Conservation (phyloP, 2,113 vertebrate species). For the Phodopus roborovskii region DNA sequence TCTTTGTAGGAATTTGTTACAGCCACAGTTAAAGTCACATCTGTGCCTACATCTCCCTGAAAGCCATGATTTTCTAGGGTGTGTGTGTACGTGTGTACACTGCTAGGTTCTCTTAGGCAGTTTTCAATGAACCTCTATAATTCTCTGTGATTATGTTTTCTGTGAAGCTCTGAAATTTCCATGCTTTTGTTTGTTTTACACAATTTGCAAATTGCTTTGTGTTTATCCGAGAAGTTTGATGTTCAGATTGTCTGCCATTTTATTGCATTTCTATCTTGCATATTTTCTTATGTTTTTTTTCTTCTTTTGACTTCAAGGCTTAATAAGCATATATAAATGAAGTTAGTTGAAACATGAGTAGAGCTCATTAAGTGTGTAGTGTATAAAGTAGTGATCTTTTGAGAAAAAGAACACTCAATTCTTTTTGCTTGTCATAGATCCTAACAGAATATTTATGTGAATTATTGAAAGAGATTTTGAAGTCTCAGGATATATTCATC, state of each 20-base stretch:
- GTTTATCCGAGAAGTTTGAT: not conserved
- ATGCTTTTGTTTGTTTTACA: not conserved
- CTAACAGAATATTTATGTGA: not conserved
- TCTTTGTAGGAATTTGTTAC: not conserved
- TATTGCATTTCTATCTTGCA: not conserved
- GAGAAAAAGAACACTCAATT: not conserved
- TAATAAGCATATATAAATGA: not conserved
- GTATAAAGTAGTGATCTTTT: not conserved
- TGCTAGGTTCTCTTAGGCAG: not conserved
- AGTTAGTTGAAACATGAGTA: not conserved
- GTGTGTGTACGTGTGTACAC: not conserved
- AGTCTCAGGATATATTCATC: not conserved
- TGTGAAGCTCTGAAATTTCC: not conserved
- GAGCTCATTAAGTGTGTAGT: not conserved
- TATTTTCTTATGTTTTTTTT: not conserved
- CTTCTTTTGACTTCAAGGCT: not conserved
- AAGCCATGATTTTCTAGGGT: not conserved
- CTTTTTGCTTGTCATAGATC: not conserved
- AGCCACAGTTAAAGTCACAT: not conserved
- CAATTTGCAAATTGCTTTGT: not conserved
- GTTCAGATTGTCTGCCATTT: not conserved
- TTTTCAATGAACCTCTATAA: not conserved
- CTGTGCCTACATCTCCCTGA: not conserved
- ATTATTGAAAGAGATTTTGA: slow-evolving; percentile 34
- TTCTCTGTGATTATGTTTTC: not conserved